These are phyloP conservation scores for Lysandra coridon DNA, from an alignment of 2,888 invertebrate genomes.

Conservation along the genomic window DNA sequence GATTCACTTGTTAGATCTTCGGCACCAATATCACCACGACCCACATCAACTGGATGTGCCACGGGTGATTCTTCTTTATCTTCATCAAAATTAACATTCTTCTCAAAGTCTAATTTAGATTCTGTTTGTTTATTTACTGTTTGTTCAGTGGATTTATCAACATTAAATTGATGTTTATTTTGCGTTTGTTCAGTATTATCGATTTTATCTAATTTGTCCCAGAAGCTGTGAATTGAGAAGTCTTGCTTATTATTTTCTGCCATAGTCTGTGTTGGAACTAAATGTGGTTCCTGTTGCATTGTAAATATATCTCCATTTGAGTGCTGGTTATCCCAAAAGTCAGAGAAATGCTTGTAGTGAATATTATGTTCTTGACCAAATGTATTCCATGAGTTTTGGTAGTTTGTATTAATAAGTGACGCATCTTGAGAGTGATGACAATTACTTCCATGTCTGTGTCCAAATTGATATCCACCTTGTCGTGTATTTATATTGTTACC, in stretches of 20 bases:
- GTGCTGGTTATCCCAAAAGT: constrained; percentile 2
- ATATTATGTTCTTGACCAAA: background rate
- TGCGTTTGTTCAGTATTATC: constrained; percentile 35
- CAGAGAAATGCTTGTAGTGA: background rate
- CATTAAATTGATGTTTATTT: background rate
- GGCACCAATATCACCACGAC: constrained; percentile 55
- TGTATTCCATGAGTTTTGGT: constrained; percentile 19
- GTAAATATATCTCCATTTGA: background rate
- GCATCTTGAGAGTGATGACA: constrained; percentile 19
- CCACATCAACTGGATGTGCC: constrained; percentile 43
- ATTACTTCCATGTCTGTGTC: constrained; percentile 7
- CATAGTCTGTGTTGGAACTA: background rate
- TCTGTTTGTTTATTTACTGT: background rate
- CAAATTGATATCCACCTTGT: background rate
- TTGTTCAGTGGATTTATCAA: constrained; percentile 3
- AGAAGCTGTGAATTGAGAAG: constrained; percentile 35
- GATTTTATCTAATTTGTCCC: constrained; percentile 38
- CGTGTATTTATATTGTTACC: background rate
- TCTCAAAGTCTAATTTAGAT: background rate
- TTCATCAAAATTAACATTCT: background rate
- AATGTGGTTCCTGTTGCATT: constrained; percentile 18
- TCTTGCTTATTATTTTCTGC: constrained; percentile 12
- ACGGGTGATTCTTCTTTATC: constrained; percentile 1
- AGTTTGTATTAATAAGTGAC: constrained; percentile 11
- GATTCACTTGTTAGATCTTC: constrained; percentile 44